Evolutionary conservation across 2,888 invertebrate genomes (phyloP).

Genomic region (Cosmopolites sordidus): DNA sequence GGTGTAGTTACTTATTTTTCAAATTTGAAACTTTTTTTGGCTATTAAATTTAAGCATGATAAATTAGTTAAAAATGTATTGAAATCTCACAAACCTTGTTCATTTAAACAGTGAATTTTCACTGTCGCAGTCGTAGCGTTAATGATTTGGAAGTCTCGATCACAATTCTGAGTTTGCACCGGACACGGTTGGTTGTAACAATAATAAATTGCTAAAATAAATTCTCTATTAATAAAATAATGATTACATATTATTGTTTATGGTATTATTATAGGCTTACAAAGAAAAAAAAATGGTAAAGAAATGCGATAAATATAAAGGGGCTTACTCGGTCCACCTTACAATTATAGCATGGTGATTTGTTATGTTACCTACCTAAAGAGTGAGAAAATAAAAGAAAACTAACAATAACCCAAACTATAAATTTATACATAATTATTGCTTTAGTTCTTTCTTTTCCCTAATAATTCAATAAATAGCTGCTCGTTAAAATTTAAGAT

Average conservation of each 20-base stretch:
- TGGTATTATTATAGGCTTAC: too few species aligned
- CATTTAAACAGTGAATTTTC: too few species aligned
- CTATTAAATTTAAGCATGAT: too few species aligned
- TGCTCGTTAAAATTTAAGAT: slow-evolving; percentile 10
- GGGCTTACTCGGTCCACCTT: neutral
- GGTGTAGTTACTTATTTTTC: too few species aligned
- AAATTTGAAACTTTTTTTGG: too few species aligned
- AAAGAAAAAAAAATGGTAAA: too few species aligned
- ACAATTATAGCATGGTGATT: slow-evolving; percentile 2
- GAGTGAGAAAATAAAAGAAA: slow-evolving; percentile 13
- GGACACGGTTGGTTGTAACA: slow-evolving; percentile 16
- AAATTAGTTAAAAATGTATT: too few species aligned
- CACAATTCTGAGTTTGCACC: too few species aligned
- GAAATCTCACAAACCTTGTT: too few species aligned
- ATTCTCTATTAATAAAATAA: neutral
- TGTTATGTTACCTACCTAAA: slow-evolving; percentile 15
- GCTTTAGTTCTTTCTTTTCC: slow-evolving; percentile 3
- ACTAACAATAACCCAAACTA: slow-evolving; percentile 12
- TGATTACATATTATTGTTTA: neutral
- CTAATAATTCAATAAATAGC: slow-evolving; percentile 13
- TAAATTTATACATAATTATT: slow-evolving; percentile 18
- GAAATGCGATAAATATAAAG: too few species aligned
- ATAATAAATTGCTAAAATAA: slow-evolving; percentile 9
- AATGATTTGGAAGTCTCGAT: too few species aligned
- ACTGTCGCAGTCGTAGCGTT: too few species aligned